Percentiles rank a stretch among this genome's conserved stretches.
Evolutionary conservation across 2,113 vertebrate genomes (phyloP).

Genomic region (Apteryx mantelli): DNA sequence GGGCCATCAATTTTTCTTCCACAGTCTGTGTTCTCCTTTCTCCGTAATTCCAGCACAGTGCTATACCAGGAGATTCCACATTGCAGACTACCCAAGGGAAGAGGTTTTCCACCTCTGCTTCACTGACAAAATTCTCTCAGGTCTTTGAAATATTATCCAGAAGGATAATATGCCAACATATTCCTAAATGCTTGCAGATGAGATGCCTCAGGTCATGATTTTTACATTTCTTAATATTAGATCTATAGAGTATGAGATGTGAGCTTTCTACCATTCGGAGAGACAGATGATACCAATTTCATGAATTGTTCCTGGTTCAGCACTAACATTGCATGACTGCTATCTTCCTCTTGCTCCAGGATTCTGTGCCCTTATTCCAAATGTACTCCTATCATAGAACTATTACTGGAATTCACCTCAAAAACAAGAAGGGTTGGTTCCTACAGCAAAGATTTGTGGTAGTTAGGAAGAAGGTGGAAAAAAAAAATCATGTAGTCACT

Average conservation of each 20-base stretch:
- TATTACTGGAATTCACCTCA: background rate
- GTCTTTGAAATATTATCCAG: conserved; percentile 16
- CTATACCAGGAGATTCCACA: background rate
- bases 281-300: conserved; percentile 45
- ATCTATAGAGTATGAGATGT: background rate
- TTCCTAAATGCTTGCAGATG: background rate
- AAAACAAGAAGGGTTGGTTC: background rate
- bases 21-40: background rate
- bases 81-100: background rate
- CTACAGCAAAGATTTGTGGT: background rate
- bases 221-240: conserved; percentile 26
- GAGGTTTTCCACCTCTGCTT: background rate
- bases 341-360: background rate
- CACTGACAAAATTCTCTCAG: background rate
- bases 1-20: background rate
- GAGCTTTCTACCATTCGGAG: background rate
- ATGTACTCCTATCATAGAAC: background rate
- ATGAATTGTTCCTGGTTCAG: conserved; percentile 30
- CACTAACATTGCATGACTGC: background rate
- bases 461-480: background rate
- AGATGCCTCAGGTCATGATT: conserved; percentile 7
- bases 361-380: background rate
- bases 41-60: background rate
- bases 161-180: background rate
- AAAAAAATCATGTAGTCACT: background rate